Evolutionary conservation across 2,113 vertebrate genomes (phyloP).

Genomic region (Zapornia atra): DNA sequence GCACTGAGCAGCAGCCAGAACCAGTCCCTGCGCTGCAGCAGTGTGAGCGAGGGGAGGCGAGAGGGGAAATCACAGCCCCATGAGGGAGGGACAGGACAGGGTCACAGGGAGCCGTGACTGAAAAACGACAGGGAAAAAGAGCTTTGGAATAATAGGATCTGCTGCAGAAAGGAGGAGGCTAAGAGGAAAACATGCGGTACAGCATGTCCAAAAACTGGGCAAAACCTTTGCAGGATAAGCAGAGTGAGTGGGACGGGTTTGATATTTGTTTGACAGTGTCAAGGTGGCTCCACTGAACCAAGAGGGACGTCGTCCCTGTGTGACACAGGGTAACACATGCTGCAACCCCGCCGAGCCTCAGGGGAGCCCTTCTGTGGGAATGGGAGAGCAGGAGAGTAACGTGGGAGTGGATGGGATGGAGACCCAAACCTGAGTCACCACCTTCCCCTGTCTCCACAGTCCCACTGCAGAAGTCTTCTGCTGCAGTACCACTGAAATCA

Average conservation of each 20-base stretch:
- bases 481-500: neutral
- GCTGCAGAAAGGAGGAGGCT: neutral
- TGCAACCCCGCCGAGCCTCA: neutral
- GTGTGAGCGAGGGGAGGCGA: rapidly evolving
- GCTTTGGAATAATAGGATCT: neutral
- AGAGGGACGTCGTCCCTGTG: neutral
- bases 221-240: too few relatives aligned
- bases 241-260: rapidly evolving
- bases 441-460: neutral
- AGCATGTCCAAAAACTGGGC: neutral
- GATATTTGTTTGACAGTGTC: rapidly evolving
- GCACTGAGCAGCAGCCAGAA: neutral
- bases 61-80: neutral
- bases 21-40: rapidly evolving
- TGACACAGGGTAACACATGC: neutral
- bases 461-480: neutral
- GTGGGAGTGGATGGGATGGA: rapidly evolving
- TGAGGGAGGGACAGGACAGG: neutral
- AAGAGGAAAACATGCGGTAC: neutral
- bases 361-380: neutral
- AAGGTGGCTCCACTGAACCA: neutral
- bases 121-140: neutral
- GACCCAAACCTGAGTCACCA: neutral
- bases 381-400: neutral
- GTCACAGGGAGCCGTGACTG: neutral